These are phyloP conservation scores for Pogonomyrmex californicus DNA, from an alignment of 1,140 invertebrate genomes.

Conservation along the genomic window DNA sequence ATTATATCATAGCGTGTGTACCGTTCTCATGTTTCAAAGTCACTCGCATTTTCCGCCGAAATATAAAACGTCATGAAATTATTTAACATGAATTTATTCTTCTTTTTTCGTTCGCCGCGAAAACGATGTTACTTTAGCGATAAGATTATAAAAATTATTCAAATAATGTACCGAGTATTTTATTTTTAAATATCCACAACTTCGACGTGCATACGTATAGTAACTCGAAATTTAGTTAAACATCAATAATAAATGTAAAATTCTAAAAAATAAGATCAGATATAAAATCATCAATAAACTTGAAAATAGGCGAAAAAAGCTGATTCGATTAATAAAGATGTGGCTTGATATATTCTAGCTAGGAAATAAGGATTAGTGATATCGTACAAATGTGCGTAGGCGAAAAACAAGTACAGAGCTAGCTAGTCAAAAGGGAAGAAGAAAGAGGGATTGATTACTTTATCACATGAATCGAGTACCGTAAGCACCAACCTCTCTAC, in stretches of 20 bases:
- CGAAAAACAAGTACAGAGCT: background rate
- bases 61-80: background rate
- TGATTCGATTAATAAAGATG: constrained; percentile 2
- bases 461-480: constrained; percentile 65
- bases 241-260: background rate
- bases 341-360: background rate
- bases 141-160: background rate
- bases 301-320: background rate
- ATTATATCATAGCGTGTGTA: background rate
- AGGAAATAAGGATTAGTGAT: background rate
- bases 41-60: background rate
- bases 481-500: constrained; percentile 82
- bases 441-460: constrained; percentile 24
- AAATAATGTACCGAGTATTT: background rate
- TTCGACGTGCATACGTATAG: background rate
- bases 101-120: background rate
- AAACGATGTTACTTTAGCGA: background rate
- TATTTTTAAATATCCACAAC: background rate
- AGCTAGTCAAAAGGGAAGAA: background rate
- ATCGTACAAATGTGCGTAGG: background rate
- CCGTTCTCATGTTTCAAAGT: background rate
- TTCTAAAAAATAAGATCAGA: background rate
- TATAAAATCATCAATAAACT: constrained; percentile 18
- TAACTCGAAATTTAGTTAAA: constrained; percentile 4
- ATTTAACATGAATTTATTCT: background rate